Conservation (phyloP, 1,140 invertebrate genomes). For the Zophobas morio region DNA sequence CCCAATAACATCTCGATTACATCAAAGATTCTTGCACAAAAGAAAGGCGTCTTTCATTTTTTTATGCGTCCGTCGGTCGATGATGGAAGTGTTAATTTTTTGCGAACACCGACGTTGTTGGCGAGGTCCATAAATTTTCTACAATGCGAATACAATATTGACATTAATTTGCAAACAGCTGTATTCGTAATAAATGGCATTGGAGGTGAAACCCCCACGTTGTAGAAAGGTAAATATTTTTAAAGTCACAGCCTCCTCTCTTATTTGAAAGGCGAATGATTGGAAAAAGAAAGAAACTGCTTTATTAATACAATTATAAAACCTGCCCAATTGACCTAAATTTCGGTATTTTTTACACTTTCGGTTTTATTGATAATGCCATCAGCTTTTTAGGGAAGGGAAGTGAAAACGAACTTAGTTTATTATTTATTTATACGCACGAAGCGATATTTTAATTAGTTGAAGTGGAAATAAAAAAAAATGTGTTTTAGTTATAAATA, state of each 20-base stretch:
- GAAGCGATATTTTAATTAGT: too few relatives aligned
- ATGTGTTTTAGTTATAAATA: too few relatives aligned
- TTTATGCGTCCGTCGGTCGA: background rate
- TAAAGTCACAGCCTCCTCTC: constrained; percentile 21
- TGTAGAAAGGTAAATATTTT: constrained; percentile 12
- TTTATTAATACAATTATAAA: constrained; percentile 12
- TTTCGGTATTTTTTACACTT: constrained; percentile 13
- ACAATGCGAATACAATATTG: background rate
- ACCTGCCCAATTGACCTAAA: constrained; percentile 28
- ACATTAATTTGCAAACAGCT: constrained; percentile 26
- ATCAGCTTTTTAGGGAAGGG: background rate
- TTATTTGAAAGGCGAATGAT: constrained; percentile 26
- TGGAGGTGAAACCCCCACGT: constrained; percentile 2
- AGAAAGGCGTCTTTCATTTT: background rate
- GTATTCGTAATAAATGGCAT: constrained; percentile 2
- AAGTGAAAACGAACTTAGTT: background rate
- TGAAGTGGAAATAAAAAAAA: too few relatives aligned
- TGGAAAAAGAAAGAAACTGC: constrained; percentile 10
- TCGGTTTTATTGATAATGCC: constrained; percentile 7
- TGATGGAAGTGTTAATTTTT: background rate
- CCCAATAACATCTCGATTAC: background rate
- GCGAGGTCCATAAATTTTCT: background rate
- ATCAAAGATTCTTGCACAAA: background rate
- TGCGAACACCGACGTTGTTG: background rate
- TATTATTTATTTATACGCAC: too few relatives aligned